Evolutionary conservation across 2,113 vertebrate species (phyloP), one percentile per base, ranked within the genome.

Genomic region (Apistogramma diplotaenia): DNA sequence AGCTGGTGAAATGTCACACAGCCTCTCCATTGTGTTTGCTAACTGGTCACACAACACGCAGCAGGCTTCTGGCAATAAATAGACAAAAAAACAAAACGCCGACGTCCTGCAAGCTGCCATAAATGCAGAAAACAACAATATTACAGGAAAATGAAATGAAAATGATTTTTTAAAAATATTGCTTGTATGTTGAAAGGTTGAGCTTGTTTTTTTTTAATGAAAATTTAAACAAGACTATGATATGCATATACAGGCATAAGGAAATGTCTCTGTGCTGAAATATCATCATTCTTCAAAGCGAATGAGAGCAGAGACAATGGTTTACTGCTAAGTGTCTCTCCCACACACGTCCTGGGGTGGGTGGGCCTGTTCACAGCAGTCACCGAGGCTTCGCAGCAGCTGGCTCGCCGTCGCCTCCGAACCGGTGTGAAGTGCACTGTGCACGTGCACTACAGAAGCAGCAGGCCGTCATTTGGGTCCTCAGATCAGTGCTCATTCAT

Each of bases 181-280:
- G 15, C 80, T 78, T 86, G 56, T 75, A 58, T 27, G 71, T 18
- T 78, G 76, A 86, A 88, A 82, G 77, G 56, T 55, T 74, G n/a
- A 72, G 51, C 71, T 74, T 62, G 72, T 81, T 72, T 85, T 85
- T 18, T 35, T 93, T 93, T 92, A 86, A 93, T 90, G 57, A 77
- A 87, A 91, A 89, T 61, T n/a, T n/a, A 74, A 88, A 85, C 89
- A 76, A 79, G 49, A 53, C 60, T 93, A 93, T 94, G 88, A 94
- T 91, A 90, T 87, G 88, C 78, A 86, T 91, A 85, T 82, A 79
- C 71, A 91, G 85, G 83, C 46, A 31, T 72, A 65, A 78, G 74
- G 62, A 86, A 89, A 80, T 15, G 82, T 76, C 65, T 12, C 57
- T 56, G 71, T 67, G 85, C 83, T 55, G 77, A 86, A 89, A 89